These are phyloP conservation scores for Phalacrocorax aristotelis DNA, from an alignment of 2,113 vertebrate genomes.

Conservation along the genomic window DNA sequence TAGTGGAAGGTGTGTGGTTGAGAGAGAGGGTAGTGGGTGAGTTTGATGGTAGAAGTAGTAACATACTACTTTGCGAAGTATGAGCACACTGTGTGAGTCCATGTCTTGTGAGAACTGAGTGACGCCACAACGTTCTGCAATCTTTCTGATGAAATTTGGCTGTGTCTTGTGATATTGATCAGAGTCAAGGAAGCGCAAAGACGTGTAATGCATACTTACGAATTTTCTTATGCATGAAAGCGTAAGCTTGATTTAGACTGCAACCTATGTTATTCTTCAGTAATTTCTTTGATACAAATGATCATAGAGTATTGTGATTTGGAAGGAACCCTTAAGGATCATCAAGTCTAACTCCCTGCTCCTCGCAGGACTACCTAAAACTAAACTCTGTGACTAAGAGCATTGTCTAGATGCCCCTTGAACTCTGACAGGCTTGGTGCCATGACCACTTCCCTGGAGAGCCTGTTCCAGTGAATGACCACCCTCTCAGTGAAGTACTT, in stretches of 20 bases:
- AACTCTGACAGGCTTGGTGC: not conserved
- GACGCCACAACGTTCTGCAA: not conserved
- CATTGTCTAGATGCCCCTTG: not conserved
- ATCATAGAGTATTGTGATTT: not conserved
- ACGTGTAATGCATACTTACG: not conserved
- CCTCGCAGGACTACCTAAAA: not conserved
- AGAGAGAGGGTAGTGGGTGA: not conserved
- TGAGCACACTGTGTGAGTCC: not conserved
- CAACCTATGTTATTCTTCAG: not conserved
- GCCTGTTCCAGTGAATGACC: not conserved
- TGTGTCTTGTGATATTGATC: not conserved
- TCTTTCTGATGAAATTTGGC: not conserved
- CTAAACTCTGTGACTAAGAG: not conserved
- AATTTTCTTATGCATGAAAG: not conserved
- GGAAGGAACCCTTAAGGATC: not conserved
- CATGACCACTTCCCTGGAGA: not conserved
- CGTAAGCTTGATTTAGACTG: not conserved
- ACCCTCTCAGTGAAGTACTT: not conserved
- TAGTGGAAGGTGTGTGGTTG: not conserved
- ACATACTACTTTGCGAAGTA: not conserved
- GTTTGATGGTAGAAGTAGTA: not conserved
- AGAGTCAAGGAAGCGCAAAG: not conserved
- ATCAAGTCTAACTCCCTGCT: no score
- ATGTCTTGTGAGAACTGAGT: not conserved
- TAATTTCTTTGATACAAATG: not conserved